phyloP scores from a whole-genome alignment of 92 coral and sea anemone genomes.

The Anthopleura xanthogrammica region DNA sequence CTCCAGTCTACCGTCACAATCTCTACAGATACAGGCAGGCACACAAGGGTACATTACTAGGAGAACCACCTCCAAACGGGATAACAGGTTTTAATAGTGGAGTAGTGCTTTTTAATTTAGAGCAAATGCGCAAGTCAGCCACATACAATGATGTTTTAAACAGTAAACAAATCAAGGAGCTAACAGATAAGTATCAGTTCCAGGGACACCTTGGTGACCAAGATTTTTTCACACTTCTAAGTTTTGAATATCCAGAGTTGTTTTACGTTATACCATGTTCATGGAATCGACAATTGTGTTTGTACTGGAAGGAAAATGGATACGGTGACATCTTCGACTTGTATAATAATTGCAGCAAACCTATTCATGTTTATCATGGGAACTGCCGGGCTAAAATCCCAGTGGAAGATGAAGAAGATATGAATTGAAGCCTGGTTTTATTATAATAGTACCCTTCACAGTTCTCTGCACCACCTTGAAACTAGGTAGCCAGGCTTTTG shows the following conservation, averaged over 20 bases:
- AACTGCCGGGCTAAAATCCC: slow-evolving; percentile 82
- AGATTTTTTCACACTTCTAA: slow-evolving; percentile 73
- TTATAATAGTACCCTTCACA: too few species aligned
- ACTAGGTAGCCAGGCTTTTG: too few species aligned
- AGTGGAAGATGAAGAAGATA: slow-evolving; percentile 3
- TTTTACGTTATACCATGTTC: slow-evolving; percentile 79
- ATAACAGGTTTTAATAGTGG: slow-evolving; percentile 91
- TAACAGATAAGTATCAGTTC: slow-evolving; percentile 60
- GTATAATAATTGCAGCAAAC: slow-evolving; percentile 70
- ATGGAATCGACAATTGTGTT: slow-evolving; percentile 94
- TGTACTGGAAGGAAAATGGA: slow-evolving; percentile 77
- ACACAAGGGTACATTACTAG: slow-evolving; percentile 68
- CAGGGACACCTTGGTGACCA: slow-evolving; percentile 92
- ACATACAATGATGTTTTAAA: slow-evolving; percentile 47
- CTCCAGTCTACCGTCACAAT: slow-evolving; percentile 80
- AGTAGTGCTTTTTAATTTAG: slow-evolving; percentile 63
- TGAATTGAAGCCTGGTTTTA: neutral
- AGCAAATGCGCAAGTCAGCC: slow-evolving; percentile 61
- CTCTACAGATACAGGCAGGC: slow-evolving; percentile 48
- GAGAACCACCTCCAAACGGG: slow-evolving; percentile 87
- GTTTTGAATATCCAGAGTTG: slow-evolving; percentile 66
- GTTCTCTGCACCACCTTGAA: too few species aligned
- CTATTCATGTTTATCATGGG: slow-evolving; percentile 92
- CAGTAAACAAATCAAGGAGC: slow-evolving; percentile 37
- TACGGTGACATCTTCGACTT: slow-evolving; percentile 64